Conservation (phyloP, 2,797 vertebrate genomes). For the Anguilla obscura region DNA sequence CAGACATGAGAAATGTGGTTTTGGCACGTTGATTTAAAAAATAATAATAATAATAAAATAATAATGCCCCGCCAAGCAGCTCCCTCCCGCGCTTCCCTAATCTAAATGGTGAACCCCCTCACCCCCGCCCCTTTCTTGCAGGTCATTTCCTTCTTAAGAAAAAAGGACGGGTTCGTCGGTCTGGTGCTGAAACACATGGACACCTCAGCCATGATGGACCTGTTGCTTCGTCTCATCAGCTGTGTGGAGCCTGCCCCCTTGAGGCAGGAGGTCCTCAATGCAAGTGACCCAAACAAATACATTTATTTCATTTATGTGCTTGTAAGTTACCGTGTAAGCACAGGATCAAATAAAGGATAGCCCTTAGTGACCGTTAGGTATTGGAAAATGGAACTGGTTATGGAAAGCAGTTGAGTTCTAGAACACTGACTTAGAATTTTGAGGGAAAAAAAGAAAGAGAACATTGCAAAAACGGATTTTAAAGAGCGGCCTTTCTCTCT, state of each 20-base stretch:
- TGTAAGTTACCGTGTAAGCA: not conserved
- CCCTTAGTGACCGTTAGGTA: not conserved
- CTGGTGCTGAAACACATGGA: conserved; percentile 94
- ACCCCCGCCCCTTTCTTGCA: conserved; percentile 49
- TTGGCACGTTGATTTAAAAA: not conserved
- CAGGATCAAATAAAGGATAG: too few species aligned
- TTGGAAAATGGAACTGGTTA: too few species aligned
- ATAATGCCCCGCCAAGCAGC: too few species aligned
- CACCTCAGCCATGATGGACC: conserved; percentile 97
- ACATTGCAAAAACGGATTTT: not conserved
- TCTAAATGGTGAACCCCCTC: too few species aligned
- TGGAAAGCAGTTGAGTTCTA: too few species aligned
- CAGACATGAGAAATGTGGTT: not conserved
- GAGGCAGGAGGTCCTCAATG: conserved; percentile 89
- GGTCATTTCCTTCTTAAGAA: conserved; percentile 90
- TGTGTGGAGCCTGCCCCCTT: conserved; percentile 89
- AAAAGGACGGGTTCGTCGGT: conserved; percentile 86
- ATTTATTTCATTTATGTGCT: not conserved
- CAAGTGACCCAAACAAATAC: conserved; percentile 61
- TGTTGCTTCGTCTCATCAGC: conserved; percentile 92
- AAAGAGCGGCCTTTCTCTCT: conserved; percentile 2
- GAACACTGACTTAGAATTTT: too few species aligned
- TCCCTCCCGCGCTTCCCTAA: too few species aligned
- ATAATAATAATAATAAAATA: not conserved
- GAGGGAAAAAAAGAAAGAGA: too few species aligned